Conservation (phyloP, 2,888 invertebrate species). For the Sesia apiformis region DNA sequence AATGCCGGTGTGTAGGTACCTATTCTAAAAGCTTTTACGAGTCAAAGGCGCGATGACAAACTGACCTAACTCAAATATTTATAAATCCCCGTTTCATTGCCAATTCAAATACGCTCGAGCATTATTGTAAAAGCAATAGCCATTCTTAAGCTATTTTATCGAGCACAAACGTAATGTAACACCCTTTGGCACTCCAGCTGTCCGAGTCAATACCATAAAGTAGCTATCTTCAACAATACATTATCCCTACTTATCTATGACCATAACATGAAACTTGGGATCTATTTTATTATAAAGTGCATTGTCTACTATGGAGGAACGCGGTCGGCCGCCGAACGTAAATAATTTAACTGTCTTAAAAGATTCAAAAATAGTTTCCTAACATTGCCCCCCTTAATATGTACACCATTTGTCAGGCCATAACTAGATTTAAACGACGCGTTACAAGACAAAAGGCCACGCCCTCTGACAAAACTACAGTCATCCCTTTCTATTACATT, state of each 20-base stretch:
- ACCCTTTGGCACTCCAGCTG: slow-evolving; percentile 64
- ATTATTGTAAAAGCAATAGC: slow-evolving; percentile 49
- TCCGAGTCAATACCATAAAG: slow-evolving; percentile 64
- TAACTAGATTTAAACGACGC: slow-evolving; percentile 72
- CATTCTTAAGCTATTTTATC: slow-evolving; percentile 36
- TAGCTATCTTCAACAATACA: slow-evolving; percentile 66
- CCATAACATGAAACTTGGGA: slow-evolving; percentile 64
- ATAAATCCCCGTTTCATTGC: slow-evolving; percentile 19
- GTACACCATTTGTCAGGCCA: slow-evolving; percentile 74
- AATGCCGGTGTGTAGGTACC: too few species aligned
- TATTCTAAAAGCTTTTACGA: too few species aligned
- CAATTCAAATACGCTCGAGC: slow-evolving; percentile 30
- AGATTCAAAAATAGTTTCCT: slow-evolving; percentile 75
- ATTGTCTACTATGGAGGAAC: slow-evolving; percentile 64
- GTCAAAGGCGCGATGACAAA: slow-evolving; percentile 6
- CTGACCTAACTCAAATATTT: slow-evolving; percentile 17
- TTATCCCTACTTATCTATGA: slow-evolving; percentile 66
- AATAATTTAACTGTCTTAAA: slow-evolving; percentile 75
- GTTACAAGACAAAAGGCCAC: slow-evolving; percentile 52
- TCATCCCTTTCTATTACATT: slow-evolving; percentile 26
- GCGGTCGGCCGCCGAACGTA: slow-evolving; percentile 63
- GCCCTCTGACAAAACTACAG: slow-evolving; percentile 39
- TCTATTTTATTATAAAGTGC: slow-evolving; percentile 74
- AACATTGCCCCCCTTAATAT: slow-evolving; percentile 74
- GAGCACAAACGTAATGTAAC: slow-evolving; percentile 51